These are phyloP conservation scores for Andricus grossulariae DNA, from an alignment of 1,140 invertebrate species.

Conservation along the genomic window DNA sequence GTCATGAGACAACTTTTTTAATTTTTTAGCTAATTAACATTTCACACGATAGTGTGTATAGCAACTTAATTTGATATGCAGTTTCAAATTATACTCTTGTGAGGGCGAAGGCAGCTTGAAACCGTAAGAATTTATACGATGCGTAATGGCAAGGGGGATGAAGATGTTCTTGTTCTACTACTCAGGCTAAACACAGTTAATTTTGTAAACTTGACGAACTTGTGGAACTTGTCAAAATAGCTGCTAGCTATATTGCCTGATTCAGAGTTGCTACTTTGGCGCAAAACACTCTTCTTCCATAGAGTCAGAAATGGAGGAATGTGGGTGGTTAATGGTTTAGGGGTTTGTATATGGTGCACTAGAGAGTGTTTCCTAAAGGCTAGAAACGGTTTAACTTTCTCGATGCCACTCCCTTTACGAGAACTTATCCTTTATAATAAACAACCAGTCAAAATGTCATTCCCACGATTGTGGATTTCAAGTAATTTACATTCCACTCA, in stretches of 20 bases:
- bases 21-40: too few species aligned
- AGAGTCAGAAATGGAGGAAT: too few species aligned
- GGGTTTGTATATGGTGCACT: neutral
- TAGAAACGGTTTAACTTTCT: neutral
- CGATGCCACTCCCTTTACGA: neutral
- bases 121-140: neutral
- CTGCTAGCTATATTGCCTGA: neutral
- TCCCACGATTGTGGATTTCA: too few species aligned
- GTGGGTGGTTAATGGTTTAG: neutral
- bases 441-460: too few species aligned
- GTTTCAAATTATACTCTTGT: too few species aligned
- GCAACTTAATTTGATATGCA: too few species aligned
- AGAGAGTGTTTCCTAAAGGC: neutral
- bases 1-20: too few species aligned
- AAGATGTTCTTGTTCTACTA: neutral
- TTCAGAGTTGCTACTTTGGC: slow-evolving; percentile 10
- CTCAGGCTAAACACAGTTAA: slow-evolving; percentile 1
- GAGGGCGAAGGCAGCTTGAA: too few species aligned
- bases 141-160: neutral
- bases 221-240: neutral
- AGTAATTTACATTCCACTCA: too few species aligned
- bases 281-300: neutral
- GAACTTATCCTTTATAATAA: too few species aligned
- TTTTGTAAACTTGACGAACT: slow-evolving; percentile 12
- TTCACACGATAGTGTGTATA: too few species aligned